Percentiles rank a stretch among this genome's conserved stretches.
Evolutionary conservation across 30 jellyfish, hydroid and myxozoan species (phyloP).

Genomic region (Phacellophora camtschatica): DNA sequence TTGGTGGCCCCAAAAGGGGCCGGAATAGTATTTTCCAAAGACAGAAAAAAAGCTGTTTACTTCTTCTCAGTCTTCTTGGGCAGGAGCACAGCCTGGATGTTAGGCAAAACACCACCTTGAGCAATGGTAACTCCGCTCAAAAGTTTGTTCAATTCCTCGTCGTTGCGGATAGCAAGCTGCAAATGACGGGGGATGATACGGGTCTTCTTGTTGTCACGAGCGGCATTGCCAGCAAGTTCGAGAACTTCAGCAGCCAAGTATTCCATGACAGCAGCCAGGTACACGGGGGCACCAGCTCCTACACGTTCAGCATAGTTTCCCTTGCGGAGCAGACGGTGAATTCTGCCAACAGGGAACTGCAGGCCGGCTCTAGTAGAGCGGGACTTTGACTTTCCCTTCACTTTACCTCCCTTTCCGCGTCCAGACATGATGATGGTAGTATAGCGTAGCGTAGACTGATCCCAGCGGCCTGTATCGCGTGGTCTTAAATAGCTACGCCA

Average conservation of each 20-base stretch:
- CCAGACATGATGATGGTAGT: conserved; percentile 96
- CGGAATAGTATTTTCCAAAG: no score
- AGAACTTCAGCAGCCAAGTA: conserved; percentile 92
- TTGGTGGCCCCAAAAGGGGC: no score
- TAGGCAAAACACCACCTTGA: conserved; percentile 96
- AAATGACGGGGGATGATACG: conserved; percentile 90
- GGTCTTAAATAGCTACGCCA: no score
- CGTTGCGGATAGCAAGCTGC: conserved; percentile 92
- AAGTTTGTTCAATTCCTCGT: conserved; percentile 93
- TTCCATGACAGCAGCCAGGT: conserved; percentile 93
- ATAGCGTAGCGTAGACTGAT: no score
- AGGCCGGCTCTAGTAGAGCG: conserved; percentile 92
- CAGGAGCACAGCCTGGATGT: conserved; percentile 89
- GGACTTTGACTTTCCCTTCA: conserved; percentile 64
- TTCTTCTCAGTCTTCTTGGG: conserved; percentile 86
- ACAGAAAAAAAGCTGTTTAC: no score
- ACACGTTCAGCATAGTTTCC: conserved; percentile 90
- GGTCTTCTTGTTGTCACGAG: conserved; percentile 89
- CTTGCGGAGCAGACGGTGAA: conserved; percentile 77
- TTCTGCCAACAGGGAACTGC: conserved; percentile 94
- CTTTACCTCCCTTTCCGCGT: conserved; percentile 95
- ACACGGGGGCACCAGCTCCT: conserved; percentile 96
- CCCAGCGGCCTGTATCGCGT: no score
- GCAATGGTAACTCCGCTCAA: conserved; percentile 93
- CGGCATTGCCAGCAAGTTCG: conserved; percentile 98